Evolutionary conservation across 2,113 vertebrate species (phyloP), one percentile per base, ranked within the genome.

Genomic region (Equus quagga): DNA sequence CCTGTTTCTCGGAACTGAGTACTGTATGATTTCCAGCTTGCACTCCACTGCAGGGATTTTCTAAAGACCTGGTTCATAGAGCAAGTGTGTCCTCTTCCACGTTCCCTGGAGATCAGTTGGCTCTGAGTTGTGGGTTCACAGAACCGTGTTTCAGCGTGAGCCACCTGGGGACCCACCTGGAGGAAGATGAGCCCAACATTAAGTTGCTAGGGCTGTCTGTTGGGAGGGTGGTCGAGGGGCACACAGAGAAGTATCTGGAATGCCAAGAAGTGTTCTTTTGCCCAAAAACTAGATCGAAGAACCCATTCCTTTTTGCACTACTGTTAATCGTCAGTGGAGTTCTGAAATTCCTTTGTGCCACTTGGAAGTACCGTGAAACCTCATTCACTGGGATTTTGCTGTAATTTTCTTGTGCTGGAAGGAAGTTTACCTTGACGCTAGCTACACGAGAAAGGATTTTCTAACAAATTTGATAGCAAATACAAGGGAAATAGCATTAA

Each of bases 301-400:
- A 54, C 64, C 70, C 67, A 12, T 44, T 84, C 28, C 70, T 73
- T 89, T 80, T 83, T 58, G 26, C 58, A 89, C 26, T 92, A 56
- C 75, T 33, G 86, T 94, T 82, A 8, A 36, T 41, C 87, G 64
- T 92, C 83, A 54, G 41, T 41, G 92, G 89, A 84, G 70, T 84
- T 95, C 84, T 79, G 78, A 90, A 82, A 41, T 88, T 65, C 89
- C 80, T 81, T 64, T 92, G 79, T 93, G 72, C 83, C 96, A 19
- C 82, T 84, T 73, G 76, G 78, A 96, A 86, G 70, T 85, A 87
- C 89, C 78, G 72, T 95, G 97, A 97, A 94, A 73, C 89, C 70
- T 72, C 83, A 36, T 67, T 87, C 72, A 3, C 75, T 64, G 90
- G 56, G 95, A 95, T 87, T 93, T 91, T 54, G 79, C 89, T 93